A percentile compares a stretch with the other conserved stretches of the same genome.
phyloP scores from a whole-genome alignment of 2,797 vertebrate genomes.

The Galagoides demidoff region DNA sequence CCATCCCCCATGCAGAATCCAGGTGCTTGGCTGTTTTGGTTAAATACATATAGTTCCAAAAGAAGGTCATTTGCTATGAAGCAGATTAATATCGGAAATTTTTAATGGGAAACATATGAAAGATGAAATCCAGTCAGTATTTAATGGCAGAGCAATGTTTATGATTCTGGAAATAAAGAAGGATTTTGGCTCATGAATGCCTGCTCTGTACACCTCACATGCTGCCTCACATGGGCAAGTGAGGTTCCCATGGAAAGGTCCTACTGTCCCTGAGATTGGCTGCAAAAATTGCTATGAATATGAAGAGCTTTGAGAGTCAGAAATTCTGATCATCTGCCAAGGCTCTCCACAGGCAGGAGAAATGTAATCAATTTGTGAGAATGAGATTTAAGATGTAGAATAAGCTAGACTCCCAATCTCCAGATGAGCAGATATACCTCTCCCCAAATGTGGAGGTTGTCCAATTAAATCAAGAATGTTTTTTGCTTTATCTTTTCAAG shows the following conservation, averaged over 20 bases:
- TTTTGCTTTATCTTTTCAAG: slow-evolving; percentile 36
- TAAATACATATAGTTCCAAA: neutral
- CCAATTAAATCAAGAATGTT: slow-evolving; percentile 41
- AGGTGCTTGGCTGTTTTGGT: neutral
- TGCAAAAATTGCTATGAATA: slow-evolving; percentile 52
- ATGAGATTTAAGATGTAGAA: slow-evolving; percentile 57
- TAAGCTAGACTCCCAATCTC: neutral
- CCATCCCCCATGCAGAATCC: neutral
- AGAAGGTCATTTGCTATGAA: slow-evolving; percentile 22
- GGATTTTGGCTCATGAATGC: neutral
- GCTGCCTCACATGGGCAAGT: neutral
- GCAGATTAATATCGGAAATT: slow-evolving; percentile 34
- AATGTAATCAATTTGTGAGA: slow-evolving; percentile 65
- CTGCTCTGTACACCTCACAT: neutral
- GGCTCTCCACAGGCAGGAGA: neutral
- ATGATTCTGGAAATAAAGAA: slow-evolving; percentile 17
- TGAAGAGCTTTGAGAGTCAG: neutral
- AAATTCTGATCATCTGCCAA: slow-evolving; percentile 59
- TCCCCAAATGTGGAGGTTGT: neutral
- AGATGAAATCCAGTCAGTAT: neutral
- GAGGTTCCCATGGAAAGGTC: slow-evolving; percentile 44
- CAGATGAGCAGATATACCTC: neutral
- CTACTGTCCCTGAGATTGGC: neutral
- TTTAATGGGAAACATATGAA: neutral
- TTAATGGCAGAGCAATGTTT: neutral